A percentile compares a stretch with the other conserved stretches of the same genome.
Conservation (phyloP, 2,888 invertebrate genomes). For the Acleris cristana region DNA sequence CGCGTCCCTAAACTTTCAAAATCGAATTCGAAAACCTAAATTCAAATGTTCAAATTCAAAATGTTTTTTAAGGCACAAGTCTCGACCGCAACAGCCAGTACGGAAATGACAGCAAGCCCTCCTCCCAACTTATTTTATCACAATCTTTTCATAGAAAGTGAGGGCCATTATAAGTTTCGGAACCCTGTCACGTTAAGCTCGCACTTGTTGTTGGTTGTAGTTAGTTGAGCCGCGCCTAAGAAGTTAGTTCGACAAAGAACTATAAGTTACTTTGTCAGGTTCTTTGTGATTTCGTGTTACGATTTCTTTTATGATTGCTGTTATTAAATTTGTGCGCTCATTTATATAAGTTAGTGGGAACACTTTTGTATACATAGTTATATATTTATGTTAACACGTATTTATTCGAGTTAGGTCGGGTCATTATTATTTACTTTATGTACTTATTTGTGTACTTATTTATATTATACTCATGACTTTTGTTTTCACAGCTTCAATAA, state of each 20-base stretch:
- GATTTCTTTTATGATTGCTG: slow-evolving; percentile 30
- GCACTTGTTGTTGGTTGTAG: slow-evolving; percentile 45
- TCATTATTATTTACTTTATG: background rate
- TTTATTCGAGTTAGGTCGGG: background rate
- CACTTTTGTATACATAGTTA: background rate
- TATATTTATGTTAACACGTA: background rate
- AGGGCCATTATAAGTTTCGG: slow-evolving; percentile 59
- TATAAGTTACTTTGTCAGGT: slow-evolving; percentile 34
- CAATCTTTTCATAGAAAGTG: slow-evolving; percentile 39
- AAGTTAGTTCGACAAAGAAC: slow-evolving; percentile 56
- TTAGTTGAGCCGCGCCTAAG: slow-evolving; percentile 46
- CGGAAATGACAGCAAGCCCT: slow-evolving; percentile 31
- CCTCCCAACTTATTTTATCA: slow-evolving; percentile 35
- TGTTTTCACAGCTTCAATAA: no score
- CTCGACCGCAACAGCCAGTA: slow-evolving; percentile 14
- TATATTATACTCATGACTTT: no score
- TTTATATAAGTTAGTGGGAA: slow-evolving; percentile 29
- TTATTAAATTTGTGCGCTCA: slow-evolving; percentile 35
- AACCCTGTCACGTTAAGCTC: slow-evolving; percentile 56
- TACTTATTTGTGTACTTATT: background rate
- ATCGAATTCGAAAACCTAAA: background rate
- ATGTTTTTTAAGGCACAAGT: slow-evolving; percentile 28
- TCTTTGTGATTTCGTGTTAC: slow-evolving; percentile 22
- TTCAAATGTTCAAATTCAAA: slow-evolving; percentile 20
- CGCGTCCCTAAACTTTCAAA: background rate